Evolutionary conservation across 2,888 invertebrate genomes (phyloP).

Genomic region (Harpalus rubripes): DNA sequence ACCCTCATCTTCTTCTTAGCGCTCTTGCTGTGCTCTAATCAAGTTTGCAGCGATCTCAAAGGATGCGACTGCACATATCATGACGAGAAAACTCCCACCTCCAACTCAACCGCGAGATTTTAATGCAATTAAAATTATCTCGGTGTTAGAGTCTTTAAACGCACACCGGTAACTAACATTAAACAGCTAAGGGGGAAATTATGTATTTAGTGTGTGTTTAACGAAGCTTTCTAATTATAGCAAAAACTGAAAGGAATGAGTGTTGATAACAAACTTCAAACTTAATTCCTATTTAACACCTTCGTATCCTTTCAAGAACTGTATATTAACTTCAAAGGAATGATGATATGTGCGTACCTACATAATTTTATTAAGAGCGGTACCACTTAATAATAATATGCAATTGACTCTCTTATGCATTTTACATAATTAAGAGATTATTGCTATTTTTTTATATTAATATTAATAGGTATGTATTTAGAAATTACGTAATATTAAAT

Average conservation of each 20-base stretch:
- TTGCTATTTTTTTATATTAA: no score
- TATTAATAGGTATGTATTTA: no score
- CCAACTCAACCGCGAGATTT: slow-evolving; percentile 25
- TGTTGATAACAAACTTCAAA: neutral
- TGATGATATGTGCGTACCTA: no score
- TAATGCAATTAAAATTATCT: slow-evolving; percentile 48
- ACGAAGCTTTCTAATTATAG: neutral
- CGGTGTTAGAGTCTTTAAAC: slow-evolving; percentile 9
- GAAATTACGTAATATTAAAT: no score
- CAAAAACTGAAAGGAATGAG: neutral
- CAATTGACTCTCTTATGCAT: no score
- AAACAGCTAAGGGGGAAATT: slow-evolving; percentile 10
- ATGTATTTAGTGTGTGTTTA: slow-evolving; percentile 1
- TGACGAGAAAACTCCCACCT: slow-evolving; percentile 40
- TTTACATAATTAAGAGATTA: no score
- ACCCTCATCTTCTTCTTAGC: neutral
- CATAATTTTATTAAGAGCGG: no score
- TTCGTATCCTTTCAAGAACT: neutral
- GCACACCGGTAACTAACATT: slow-evolving; percentile 21
- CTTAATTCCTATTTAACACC: neutral
- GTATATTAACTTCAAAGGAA: no score
- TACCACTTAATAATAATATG: no score
- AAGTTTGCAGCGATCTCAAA: slow-evolving; percentile 39
- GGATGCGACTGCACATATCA: slow-evolving; percentile 44
- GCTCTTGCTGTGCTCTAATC: slow-evolving; percentile 10